Percentiles rank a stretch among this genome's conserved stretches.
Evolutionary conservation across 2,888 invertebrate genomes (phyloP).

Genomic region (Blera fallax): DNA sequence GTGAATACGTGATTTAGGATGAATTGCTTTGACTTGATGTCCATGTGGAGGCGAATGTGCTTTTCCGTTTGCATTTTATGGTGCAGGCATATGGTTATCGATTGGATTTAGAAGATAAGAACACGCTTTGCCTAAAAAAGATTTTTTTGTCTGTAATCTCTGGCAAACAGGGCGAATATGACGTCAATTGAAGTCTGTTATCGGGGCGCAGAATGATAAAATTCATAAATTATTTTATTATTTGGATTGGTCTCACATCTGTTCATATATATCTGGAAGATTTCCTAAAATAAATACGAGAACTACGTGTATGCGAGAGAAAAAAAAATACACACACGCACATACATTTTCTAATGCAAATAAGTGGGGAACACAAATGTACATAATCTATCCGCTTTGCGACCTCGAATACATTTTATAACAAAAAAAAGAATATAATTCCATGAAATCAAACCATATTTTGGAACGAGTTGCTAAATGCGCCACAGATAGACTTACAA

Average conservation of each 20-base stretch:
- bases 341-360: neutral
- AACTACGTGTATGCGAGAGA: neutral
- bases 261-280: neutral
- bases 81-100: conserved; percentile 41
- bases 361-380: neutral
- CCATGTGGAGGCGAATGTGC: neutral
- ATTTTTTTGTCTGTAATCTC: conserved; percentile 16
- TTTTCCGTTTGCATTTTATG: neutral
- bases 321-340: neutral
- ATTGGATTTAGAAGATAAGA: conserved; percentile 33
- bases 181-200: conserved; percentile 39
- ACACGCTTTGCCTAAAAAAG: conserved; percentile 15
- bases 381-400: neutral
- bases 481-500: too few relatives aligned
- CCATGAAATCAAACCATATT: too few relatives aligned
- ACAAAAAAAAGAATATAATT: too few relatives aligned
- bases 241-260: neutral
- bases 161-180: conserved; percentile 13
- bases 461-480: too few relatives aligned
- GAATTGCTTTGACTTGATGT: neutral
- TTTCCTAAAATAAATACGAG: neutral
- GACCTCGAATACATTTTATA: neutral
- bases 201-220: conserved; percentile 29
- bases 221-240: conserved; percentile 40
- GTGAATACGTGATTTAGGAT: neutral